phyloP scores from a whole-genome alignment of 2,888 invertebrate genomes.

The Eilema depressum region DNA sequence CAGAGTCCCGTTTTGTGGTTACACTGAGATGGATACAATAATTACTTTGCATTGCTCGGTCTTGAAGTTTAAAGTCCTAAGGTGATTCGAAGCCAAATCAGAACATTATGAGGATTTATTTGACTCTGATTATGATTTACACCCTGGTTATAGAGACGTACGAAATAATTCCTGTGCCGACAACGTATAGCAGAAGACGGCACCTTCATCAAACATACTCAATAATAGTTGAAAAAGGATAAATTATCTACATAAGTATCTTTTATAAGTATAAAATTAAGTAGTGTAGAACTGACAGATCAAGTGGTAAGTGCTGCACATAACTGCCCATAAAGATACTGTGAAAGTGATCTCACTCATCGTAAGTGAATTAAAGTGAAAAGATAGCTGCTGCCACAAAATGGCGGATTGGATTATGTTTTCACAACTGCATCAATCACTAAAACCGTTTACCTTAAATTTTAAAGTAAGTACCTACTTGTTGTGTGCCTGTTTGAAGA shows the following conservation, averaged over 20 bases:
- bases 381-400: not conserved
- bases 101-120: not conserved
- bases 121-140: not conserved
- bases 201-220: too few species aligned
- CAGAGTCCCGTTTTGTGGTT: slow-evolving; percentile 34
- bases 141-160: too few species aligned
- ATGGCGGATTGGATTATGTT: too few species aligned
- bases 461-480: too few species aligned
- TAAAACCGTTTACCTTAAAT: too few species aligned
- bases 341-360: not conserved
- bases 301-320: not conserved
- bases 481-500: too few species aligned
- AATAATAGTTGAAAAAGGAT: too few species aligned
- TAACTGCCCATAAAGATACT: not conserved
- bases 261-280: too few species aligned
- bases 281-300: not conserved
- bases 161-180: too few species aligned
- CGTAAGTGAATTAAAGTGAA: not conserved
- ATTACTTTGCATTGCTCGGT: slow-evolving; percentile 3
- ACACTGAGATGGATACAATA: slow-evolving; percentile 15
- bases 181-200: too few species aligned
- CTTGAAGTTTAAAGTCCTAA: not conserved
- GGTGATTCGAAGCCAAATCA: not conserved
- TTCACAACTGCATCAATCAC: too few species aligned
- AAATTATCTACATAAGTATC: too few species aligned